A percentile compares a stretch with the other conserved stretches of the same genome.
Evolutionary conservation across 2,113 vertebrate genomes (phyloP).

Genomic region (Vulpes lagopus): DNA sequence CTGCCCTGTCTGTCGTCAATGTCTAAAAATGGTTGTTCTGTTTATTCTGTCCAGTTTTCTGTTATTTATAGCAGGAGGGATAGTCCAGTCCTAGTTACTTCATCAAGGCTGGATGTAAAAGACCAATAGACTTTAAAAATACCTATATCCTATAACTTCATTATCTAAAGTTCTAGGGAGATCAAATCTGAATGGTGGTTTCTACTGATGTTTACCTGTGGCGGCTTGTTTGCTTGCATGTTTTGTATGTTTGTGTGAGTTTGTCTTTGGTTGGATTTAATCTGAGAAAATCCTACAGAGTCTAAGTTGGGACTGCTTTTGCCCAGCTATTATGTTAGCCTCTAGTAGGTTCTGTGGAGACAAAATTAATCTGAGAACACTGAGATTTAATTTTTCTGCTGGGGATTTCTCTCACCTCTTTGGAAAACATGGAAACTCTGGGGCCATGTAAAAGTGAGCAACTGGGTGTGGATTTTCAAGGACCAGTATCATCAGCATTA

Average conservation of each 20-base stretch:
- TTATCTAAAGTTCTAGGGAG: neutral
- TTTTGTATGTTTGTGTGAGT: neutral
- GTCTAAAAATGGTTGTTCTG: neutral
- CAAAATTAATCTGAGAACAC: neutral
- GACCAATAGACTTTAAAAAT: neutral
- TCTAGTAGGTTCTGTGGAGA: fast-evolving
- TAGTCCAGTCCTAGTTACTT: neutral
- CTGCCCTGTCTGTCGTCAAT: neutral
- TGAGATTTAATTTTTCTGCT: neutral
- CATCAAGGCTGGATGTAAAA: neutral
- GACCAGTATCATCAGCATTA: neutral
- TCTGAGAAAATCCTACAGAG: neutral
- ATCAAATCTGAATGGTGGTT: neutral
- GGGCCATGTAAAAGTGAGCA: neutral
- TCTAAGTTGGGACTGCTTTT: neutral
- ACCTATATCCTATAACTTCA: neutral
- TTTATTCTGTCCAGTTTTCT: neutral
- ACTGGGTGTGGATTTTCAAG: neutral
- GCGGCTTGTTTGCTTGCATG: neutral
- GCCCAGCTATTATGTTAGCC: neutral
- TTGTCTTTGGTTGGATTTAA: neutral
- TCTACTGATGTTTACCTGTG: neutral
- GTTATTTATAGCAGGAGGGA: neutral
- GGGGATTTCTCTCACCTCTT: neutral
- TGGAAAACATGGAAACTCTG: neutral